Percentiles rank a stretch among this genome's conserved stretches.
Evolutionary conservation across 2,888 invertebrate genomes (phyloP).

Genomic region (Creontiades dilutus): DNA sequence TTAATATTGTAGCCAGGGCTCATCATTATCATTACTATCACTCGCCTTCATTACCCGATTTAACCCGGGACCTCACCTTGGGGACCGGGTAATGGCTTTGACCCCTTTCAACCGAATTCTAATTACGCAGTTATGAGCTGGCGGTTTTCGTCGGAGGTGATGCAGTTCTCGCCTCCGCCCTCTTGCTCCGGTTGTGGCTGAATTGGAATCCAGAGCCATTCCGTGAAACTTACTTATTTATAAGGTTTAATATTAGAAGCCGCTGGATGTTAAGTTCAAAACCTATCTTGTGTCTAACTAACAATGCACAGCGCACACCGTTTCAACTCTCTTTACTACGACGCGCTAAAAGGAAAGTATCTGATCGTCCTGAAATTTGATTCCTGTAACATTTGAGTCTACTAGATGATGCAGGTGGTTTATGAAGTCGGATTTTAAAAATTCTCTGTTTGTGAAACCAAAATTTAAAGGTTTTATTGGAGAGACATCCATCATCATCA

Average conservation of each 20-base stretch:
- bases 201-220: neutral
- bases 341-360: no score
- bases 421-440: no score
- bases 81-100: slow-evolving; percentile 20
- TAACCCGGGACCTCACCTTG: slow-evolving; percentile 28
- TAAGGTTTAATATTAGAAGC: neutral
- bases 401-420: no score
- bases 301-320: no score
- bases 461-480: no score
- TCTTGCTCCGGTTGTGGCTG: neutral
- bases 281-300: no score
- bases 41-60: slow-evolving; percentile 34
- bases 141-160: neutral
- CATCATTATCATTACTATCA: slow-evolving; percentile 21
- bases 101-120: slow-evolving; percentile 42
- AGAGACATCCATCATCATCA: no score
- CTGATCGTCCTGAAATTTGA: no score
- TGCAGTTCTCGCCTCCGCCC: neutral
- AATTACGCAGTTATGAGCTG: slow-evolving; percentile 31
- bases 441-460: no score
- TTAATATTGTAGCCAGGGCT: slow-evolving; percentile 54
- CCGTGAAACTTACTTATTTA: neutral
- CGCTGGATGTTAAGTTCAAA: no score
- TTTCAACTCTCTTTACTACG: no score
- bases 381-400: no score